A percentile compares a stretch with the other conserved stretches of the same genome.
Conservation (phyloP, 2,797 vertebrate genomes). For the Ispidina picta region DNA sequence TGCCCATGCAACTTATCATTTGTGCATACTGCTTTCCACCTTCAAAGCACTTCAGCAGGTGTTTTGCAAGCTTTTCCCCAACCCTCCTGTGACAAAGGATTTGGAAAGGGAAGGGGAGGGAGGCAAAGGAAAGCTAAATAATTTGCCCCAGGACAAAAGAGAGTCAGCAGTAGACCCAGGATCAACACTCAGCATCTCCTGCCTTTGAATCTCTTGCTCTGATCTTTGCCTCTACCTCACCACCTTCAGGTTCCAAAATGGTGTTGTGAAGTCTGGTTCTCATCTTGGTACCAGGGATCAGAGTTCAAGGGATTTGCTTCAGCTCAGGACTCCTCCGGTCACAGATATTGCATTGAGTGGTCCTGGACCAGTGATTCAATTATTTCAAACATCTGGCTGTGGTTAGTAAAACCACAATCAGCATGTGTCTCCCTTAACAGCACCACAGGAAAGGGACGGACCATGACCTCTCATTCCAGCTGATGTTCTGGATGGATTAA, state of each 20-base stretch:
- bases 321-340: background rate
- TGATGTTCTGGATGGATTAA: background rate
- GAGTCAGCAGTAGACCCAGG: background rate
- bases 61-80: background rate
- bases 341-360: no score
- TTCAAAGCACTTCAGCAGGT: slow-evolving; percentile 6
- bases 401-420: background rate
- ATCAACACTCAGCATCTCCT: background rate
- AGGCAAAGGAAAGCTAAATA: background rate
- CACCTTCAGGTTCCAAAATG: background rate
- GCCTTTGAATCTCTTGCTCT: background rate
- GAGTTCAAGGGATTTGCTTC: background rate
- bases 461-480: background rate
- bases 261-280: background rate
- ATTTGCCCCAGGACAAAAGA: background rate
- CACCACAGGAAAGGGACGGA: background rate
- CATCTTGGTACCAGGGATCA: background rate
- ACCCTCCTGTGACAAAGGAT: background rate
- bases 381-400: background rate
- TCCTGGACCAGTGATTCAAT: background rate
- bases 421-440: background rate
- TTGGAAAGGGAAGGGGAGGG: background rate
- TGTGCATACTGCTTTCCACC: background rate
- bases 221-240: background rate
- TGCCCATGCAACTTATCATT: background rate